Conservation (phyloP, 1,140 invertebrate species). For the Atta cephalotes region DNA sequence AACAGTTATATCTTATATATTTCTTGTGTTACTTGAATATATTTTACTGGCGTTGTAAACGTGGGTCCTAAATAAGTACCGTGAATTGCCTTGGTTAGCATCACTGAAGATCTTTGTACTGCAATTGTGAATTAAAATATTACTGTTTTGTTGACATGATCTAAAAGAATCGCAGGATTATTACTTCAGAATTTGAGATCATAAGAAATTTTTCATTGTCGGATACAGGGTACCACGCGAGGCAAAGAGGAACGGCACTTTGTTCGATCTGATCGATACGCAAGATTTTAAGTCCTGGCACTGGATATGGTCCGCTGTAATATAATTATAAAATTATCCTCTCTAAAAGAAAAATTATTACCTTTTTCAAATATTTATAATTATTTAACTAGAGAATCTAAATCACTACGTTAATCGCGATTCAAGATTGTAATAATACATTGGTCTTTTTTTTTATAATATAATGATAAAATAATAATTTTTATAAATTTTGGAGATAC, state of each 20-base stretch:
- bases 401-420: not conserved
- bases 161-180: not conserved
- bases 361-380: not conserved
- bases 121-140: conserved; percentile 63
- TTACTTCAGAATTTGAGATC: conserved; percentile 86
- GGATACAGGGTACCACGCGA: conserved; percentile 81
- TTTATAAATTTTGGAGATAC: not conserved
- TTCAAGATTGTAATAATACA: too few relatives aligned
- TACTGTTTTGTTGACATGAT: not conserved
- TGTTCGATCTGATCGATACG: conserved; percentile 88
- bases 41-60: conserved; percentile 88
- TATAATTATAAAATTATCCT: conserved; percentile 3
- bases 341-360: not conserved
- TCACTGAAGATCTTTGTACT: conserved; percentile 90
- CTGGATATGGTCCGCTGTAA: conserved; percentile 80
- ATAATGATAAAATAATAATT: not conserved
- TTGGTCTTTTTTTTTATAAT: not conserved
- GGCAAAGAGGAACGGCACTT: conserved; percentile 87
- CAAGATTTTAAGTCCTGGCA: conserved; percentile 80
- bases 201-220: conserved; percentile 79
- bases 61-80: conserved; percentile 89
- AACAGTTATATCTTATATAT: not conserved
- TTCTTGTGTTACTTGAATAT: conserved; percentile 85
- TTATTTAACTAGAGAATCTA: not conserved
- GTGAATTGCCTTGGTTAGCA: conserved; percentile 88